Evolutionary conservation across 2,113 vertebrate genomes (phyloP), one percentile per base, ranked within the genome.

Genomic region (Oostethus manadensis): DNA sequence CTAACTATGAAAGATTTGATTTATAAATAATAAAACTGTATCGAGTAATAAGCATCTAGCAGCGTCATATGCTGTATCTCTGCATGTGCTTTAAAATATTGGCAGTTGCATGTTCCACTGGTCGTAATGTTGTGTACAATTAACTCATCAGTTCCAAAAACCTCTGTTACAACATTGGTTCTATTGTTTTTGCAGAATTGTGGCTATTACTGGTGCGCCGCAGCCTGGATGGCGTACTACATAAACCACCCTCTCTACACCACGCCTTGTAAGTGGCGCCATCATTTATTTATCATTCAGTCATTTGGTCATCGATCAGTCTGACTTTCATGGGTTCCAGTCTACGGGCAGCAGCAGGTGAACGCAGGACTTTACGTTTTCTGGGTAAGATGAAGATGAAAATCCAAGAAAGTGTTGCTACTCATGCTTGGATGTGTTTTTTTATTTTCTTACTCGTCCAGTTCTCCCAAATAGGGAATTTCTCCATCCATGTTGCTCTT

Each of bases 201-300:
- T 78, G 90, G 91, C 60, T 96, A 93, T 86, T 95, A 97, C 78
- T 97, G 94, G 94, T 93, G 90, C 58, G 86, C 93, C 18, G 93
- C 94, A 0, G 94, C 94, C 0, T 97, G 94, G 94, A 95, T 97
- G 93, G 94, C 94, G 4, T 97, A 96, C 66, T 95, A 97, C 84
- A 95, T 97, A 76, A 97, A 97, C 84, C 94, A 97, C 80, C 94
- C 94, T 1, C 93, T 97, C 68, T 97, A 97, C 79, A 96, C 94
- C 0, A 84, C 93, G 0, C 93, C 94, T 13, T 86, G 94, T 96
- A 87, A 93, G 93, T 89, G 68, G 60, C 50, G 58, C 62, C 26
- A 48, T 17, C 18, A 35, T 14, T 10, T 35, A 42, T 46, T 58
- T 57, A n/a, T 20, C 3, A 26, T 18, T 18, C 1, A 21, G 13